A percentile compares a stretch with the other conserved stretches of the same genome.
Evolutionary conservation across 2,113 vertebrate species (phyloP).

Genomic region (Dicaeum eximium): DNA sequence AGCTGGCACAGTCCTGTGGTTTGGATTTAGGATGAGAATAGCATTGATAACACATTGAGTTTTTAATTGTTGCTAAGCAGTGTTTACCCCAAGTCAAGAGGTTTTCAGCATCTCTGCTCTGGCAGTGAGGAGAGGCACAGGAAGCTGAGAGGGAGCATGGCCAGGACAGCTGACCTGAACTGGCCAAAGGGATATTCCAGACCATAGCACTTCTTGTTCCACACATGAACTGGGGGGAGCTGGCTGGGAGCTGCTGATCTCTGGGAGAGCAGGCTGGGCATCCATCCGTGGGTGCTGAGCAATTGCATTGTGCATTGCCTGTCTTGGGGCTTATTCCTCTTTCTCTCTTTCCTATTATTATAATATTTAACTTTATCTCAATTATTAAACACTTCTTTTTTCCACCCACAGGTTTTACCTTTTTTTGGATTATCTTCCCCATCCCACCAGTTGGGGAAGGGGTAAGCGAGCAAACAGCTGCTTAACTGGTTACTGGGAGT

Average conservation of each 20-base stretch:
- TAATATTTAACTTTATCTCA: background rate
- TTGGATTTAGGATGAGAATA: background rate
- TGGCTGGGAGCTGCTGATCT: background rate
- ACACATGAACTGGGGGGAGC: background rate
- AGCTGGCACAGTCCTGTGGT: background rate
- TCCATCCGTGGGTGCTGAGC: background rate
- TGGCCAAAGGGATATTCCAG: background rate
- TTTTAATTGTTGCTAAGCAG: background rate
- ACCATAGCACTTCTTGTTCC: background rate
- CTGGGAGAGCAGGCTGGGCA: background rate
- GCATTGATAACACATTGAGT: background rate
- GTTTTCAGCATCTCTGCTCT: background rate
- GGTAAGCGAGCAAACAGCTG: background rate
- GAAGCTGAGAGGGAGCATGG: rapidly evolving
- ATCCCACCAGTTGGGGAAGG: background rate
- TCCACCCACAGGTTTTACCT: background rate
- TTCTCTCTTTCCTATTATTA: background rate
- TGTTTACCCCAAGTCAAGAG: background rate
- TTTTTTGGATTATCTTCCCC: background rate
- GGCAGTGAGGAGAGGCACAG: background rate
- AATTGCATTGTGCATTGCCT: background rate
- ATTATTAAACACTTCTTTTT: background rate
- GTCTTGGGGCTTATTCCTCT: background rate
- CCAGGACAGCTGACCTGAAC: background rate
- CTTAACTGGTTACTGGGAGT: background rate